phyloP scores from a whole-genome alignment of 64 coral and sea anemone genomes.

The Pocillopora verrucosa region DNA sequence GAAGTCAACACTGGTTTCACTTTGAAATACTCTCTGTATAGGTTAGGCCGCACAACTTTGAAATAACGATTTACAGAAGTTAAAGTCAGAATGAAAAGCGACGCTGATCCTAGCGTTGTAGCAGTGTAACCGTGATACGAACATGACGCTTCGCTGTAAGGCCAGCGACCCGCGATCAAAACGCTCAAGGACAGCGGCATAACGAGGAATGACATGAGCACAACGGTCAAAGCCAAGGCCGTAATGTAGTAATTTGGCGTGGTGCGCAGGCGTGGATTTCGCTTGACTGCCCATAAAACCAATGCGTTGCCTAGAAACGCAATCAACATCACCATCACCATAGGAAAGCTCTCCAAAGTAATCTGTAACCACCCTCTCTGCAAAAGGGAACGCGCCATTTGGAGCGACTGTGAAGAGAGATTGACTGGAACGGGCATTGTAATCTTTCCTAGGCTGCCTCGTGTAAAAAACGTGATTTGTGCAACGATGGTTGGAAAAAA shows the following conservation, averaged over 20 bases:
- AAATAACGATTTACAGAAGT: slow-evolving; percentile 5
- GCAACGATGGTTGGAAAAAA: no score
- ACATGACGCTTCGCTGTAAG: background rate
- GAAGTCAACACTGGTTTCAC: background rate
- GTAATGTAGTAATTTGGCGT: background rate
- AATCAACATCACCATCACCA: background rate
- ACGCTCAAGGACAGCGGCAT: background rate
- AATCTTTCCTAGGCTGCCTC: background rate
- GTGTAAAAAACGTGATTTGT: no score
- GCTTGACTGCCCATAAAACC: background rate
- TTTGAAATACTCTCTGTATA: background rate
- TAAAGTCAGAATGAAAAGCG: background rate
- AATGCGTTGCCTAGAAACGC: background rate
- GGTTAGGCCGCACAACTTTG: background rate
- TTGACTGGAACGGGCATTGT: background rate
- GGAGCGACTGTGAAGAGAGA: background rate
- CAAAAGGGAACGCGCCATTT: background rate
- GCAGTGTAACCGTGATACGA: background rate
- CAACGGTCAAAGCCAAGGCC: background rate
- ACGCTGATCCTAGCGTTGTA: background rate
- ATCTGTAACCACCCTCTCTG: background rate
- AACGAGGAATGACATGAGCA: background rate
- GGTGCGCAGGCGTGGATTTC: background rate
- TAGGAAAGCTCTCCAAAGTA: background rate
- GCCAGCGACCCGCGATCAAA: background rate